phyloP scores from a whole-genome alignment of 2,888 invertebrate genomes.

The Chironomus tentans region DNA sequence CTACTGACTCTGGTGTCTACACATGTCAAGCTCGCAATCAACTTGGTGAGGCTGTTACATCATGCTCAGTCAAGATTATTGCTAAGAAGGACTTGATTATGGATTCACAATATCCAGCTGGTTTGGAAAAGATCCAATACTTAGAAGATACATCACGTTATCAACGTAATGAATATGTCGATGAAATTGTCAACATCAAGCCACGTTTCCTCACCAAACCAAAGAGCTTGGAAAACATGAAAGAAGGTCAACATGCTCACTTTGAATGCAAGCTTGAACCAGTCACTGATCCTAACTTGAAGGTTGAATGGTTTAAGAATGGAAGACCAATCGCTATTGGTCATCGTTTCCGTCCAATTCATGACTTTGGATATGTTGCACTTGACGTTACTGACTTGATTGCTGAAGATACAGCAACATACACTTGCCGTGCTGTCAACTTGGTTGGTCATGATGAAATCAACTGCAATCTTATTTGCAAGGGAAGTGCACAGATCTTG shows the following conservation, averaged over 20 bases:
- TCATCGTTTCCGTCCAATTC: constrained; percentile 90
- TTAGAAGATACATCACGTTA: constrained; percentile 80
- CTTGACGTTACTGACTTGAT: constrained; percentile 92
- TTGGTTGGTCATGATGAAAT: constrained; percentile 82
- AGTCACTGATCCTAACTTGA: constrained; percentile 90
- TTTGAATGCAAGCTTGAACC: constrained; percentile 97
- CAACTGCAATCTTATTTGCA: constrained; percentile 60
- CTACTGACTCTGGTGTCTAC: constrained; percentile 95
- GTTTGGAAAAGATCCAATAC: constrained; percentile 84
- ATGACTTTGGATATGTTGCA: constrained; percentile 97
- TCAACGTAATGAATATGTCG: constrained; percentile 69
- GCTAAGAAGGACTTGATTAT: constrained; percentile 80
- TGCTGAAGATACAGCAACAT: constrained; percentile 89
- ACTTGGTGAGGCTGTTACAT: constrained; percentile 88
- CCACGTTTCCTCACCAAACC: constrained; percentile 81
- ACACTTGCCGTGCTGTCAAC: constrained; percentile 90
- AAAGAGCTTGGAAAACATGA: constrained; percentile 73
- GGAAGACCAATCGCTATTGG: constrained; percentile 89
- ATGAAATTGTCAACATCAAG: constrained; percentile 72
- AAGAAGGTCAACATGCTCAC: constrained; percentile 87
- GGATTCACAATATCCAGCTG: constrained; percentile 85
- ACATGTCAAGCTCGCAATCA: constrained; percentile 92
- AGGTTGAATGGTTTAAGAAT: constrained; percentile 95
- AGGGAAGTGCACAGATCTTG: constrained; percentile 69
- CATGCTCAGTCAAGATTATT: constrained; percentile 79